Evolutionary conservation across 1,140 invertebrate genomes (phyloP).

Genomic region (Globodera ellingtonae): DNA sequence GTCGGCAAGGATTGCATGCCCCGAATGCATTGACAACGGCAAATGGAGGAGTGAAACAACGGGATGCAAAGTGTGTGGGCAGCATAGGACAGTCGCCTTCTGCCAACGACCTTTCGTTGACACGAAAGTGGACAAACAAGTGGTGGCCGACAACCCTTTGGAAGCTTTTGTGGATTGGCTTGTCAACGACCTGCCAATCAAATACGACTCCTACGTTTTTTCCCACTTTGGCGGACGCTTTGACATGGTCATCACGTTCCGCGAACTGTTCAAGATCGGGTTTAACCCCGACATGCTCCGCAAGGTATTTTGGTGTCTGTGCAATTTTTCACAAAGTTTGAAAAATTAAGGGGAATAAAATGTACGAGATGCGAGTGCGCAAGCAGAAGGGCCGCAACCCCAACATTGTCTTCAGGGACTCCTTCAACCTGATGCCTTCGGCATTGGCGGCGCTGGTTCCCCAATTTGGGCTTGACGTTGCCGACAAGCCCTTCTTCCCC

Average conservation of each 20-base stretch:
- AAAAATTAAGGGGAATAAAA: not conserved
- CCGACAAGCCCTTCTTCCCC: conserved; percentile 16
- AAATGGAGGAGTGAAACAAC: not conserved
- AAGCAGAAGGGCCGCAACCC: not conserved
- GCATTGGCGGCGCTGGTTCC: not conserved
- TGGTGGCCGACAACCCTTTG: not conserved
- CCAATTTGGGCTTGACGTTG: too few relatives aligned
- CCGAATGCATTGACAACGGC: not conserved
- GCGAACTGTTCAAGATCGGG: not conserved
- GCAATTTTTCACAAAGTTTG: too few relatives aligned
- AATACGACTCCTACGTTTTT: not conserved
- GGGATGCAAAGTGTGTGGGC: not conserved
- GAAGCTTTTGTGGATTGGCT: not conserved
- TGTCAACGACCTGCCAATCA: not conserved
- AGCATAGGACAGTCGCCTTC: not conserved
- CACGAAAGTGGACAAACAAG: not conserved
- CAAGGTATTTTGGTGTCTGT: too few relatives aligned
- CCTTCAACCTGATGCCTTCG: conserved; percentile 17
- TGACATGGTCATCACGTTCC: conserved; percentile 5
- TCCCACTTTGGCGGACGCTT: conserved; percentile 7
- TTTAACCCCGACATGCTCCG: not conserved
- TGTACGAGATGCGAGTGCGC: not conserved
- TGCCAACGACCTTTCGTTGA: not conserved
- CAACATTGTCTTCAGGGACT: conserved; percentile 8
- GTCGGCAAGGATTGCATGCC: not conserved